phyloP scores from a whole-genome alignment of 2,888 invertebrate species.

The Tinea pellionella region DNA sequence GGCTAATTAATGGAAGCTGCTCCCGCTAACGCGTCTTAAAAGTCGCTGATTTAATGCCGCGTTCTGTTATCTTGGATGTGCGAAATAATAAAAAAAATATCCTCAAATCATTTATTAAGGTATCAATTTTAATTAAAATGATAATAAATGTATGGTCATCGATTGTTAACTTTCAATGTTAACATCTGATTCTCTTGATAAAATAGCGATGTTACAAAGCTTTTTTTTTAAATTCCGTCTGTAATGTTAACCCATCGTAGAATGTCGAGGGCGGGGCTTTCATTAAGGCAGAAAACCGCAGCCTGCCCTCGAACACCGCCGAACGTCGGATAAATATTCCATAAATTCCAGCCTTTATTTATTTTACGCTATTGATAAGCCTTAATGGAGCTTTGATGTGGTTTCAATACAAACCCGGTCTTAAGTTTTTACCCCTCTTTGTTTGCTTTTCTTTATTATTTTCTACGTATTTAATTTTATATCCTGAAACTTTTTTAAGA shows the following conservation, averaged over 20 bases:
- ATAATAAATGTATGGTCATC: background rate
- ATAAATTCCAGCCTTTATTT: conserved; percentile 60
- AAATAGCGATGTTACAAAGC: background rate
- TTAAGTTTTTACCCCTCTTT: conserved; percentile 51
- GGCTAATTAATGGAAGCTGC: conserved; percentile 63
- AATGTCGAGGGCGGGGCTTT: conserved; percentile 41
- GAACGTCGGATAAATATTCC: conserved; percentile 48
- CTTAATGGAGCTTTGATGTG: conserved; percentile 65
- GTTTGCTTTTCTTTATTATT: conserved; percentile 48
- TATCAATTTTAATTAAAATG: background rate
- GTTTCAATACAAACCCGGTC: conserved; percentile 40
- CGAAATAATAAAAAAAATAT: background rate
- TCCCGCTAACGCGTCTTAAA: conserved; percentile 39
- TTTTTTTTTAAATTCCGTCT: conserved; percentile 37
- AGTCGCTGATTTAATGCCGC: conserved; percentile 47
- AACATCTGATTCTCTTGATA: no score
- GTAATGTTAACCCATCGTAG: conserved; percentile 46
- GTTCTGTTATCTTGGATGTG: conserved; percentile 33
- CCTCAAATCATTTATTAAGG: background rate
- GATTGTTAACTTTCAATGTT: background rate
- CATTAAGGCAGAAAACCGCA: conserved; percentile 60
- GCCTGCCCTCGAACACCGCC: conserved; percentile 29
- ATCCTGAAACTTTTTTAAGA: background rate
- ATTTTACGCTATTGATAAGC: conserved; percentile 61
- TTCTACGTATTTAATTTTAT: background rate